Evolutionary conservation across 2,888 invertebrate species (phyloP).

Genomic region (Napeogenes sylphis): DNA sequence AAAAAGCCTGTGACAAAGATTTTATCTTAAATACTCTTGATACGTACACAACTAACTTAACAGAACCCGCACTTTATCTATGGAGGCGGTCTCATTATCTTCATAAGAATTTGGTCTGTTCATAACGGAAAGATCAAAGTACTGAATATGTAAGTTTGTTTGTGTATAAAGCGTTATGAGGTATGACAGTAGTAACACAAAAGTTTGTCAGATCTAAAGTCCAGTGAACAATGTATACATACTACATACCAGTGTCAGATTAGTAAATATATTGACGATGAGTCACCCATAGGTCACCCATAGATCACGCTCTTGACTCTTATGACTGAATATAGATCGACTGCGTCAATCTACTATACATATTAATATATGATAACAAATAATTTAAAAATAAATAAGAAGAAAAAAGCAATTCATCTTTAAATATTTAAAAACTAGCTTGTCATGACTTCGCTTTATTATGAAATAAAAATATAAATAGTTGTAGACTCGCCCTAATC

Average conservation of each 20-base stretch:
- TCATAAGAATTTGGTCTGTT: conserved; percentile 48
- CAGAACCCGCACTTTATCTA: conserved; percentile 19
- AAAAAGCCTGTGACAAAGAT: too few species aligned
- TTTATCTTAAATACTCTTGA: too few species aligned
- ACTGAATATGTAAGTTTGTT: too few species aligned
- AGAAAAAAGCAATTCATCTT: not conserved
- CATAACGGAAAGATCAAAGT: not conserved
- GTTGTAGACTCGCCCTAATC: conserved; percentile 51
- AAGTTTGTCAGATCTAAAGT: not conserved
- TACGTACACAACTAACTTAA: conserved; percentile 10
- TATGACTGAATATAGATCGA: conserved; percentile 35
- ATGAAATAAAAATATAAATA: too few species aligned
- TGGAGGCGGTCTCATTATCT: too few species aligned
- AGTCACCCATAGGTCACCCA: conserved; percentile 49
- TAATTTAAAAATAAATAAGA: not conserved
- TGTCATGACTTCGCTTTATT: too few species aligned
- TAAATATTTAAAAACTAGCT: too few species aligned
- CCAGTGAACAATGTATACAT: conserved; percentile 12
- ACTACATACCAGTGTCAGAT: conserved; percentile 47
- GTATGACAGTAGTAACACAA: not conserved
- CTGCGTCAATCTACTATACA: conserved; percentile 34
- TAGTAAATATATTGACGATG: conserved; percentile 53
- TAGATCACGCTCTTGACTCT: conserved; percentile 54
- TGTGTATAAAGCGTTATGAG: too few species aligned
- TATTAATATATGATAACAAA: not conserved